A percentile compares a stretch with the other conserved stretches of the same genome.
Conservation (phyloP, 1,140 invertebrate genomes). For the Drosophila triauraria region DNA sequence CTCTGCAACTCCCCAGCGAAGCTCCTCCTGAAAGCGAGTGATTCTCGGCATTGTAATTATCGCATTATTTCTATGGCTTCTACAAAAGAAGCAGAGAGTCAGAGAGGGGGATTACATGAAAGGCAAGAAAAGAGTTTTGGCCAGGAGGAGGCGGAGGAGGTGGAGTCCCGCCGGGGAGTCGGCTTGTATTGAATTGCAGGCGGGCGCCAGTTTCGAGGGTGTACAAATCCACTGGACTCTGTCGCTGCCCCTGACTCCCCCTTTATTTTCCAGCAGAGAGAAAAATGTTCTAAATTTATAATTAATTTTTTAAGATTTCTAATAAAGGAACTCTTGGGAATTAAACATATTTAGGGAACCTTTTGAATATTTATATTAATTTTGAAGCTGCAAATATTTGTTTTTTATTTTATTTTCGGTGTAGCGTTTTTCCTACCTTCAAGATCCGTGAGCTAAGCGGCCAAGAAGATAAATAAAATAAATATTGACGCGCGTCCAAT, state of each 20-base stretch:
- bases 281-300: not conserved
- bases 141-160: not conserved
- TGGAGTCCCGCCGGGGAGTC: constrained; percentile 16
- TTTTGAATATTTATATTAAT: too few relatives aligned
- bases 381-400: too few relatives aligned
- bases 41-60: constrained; percentile 78
- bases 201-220: constrained; percentile 54
- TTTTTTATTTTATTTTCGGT: not conserved
- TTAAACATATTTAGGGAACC: too few relatives aligned
- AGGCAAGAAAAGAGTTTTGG: constrained; percentile 12
- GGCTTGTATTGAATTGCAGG: constrained; percentile 59
- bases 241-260: too few relatives aligned
- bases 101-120: not conserved
- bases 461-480: constrained; percentile 43
- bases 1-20: constrained; percentile 1
- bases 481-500: constrained; percentile 58
- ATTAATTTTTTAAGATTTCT: not conserved
- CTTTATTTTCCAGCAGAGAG: too few relatives aligned
- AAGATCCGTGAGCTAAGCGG: constrained; percentile 22
- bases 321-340: not conserved
- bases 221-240: constrained; percentile 1
- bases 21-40: constrained; percentile 30
- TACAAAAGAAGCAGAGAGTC: constrained; percentile 3
- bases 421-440: constrained; percentile 5
- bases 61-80: constrained; percentile 77